Conservation (phyloP, 2,113 vertebrate genomes). For the Eublepharis macularius region DNA sequence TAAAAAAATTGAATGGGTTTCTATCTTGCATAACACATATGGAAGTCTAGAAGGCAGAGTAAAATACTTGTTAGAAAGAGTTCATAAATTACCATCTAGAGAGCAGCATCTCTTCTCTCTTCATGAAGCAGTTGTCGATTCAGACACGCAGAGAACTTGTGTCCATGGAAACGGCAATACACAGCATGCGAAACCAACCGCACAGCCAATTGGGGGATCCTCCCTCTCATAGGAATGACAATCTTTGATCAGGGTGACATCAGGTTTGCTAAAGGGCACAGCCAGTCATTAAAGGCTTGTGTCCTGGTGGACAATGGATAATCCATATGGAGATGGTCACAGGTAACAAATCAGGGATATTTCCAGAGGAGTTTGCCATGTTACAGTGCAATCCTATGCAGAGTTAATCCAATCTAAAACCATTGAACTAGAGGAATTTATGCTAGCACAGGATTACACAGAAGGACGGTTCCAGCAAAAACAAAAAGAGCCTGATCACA, state of each 20-base stretch:
- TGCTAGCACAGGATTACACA: no score
- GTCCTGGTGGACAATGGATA: neutral
- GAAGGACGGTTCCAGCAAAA: no score
- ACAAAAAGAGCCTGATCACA: no score
- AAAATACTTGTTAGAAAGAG: conserved; percentile 8
- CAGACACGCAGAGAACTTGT: conserved; percentile 28
- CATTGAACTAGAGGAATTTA: no score
- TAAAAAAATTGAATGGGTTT: neutral
- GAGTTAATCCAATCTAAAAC: no score
- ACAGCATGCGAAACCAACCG: conserved; percentile 2
- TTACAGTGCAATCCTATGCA: no score
- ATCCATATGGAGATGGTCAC: neutral
- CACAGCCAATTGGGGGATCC: conserved; percentile 5
- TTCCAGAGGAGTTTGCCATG: no score
- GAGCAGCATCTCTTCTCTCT: conserved; percentile 2
- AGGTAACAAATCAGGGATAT: neutral
- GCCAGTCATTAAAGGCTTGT: neutral
- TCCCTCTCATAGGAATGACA: neutral
- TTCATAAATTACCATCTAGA: conserved; percentile 9
- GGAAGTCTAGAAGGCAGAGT: neutral
- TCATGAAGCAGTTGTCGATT: conserved; percentile 28
- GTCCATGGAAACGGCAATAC: conserved; percentile 34
- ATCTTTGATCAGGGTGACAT: conserved; percentile 11
- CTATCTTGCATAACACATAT: neutral
- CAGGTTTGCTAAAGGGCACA: neutral